Evolutionary conservation across 2,797 vertebrate species (phyloP), one percentile per base, ranked within the genome.

Genomic region (Tapirus indicus): DNA sequence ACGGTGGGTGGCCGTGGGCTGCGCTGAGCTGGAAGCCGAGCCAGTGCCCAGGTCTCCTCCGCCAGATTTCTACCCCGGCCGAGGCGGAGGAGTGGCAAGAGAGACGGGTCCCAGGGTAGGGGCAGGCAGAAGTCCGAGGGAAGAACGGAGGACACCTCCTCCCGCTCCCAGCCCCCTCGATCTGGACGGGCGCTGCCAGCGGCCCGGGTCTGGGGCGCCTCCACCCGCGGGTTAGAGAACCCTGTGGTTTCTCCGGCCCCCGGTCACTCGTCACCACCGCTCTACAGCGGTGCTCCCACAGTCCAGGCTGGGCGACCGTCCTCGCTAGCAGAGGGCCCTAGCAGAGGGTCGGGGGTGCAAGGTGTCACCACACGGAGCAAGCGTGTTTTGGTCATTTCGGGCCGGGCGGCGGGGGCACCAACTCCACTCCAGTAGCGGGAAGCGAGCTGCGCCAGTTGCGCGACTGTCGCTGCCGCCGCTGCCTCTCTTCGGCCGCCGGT

Each of bases 191-290:
- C 52, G 60, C 52, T 2, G 44, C 80, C 79, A 14, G 41, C 1
- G 64, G 71, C 38, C 49, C 3, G 21, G 77, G 41, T 9, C 95
- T 41, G 84, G 93, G 80, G 96, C 84, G 68, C 90, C 94, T 95
- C 54, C 83, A 78, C 41, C 54, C 4, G 27, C 62, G 0, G n/a
- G 7, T 21, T 80, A 13, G 47, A 71, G 20, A 25, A 16, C 74
- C 49, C 49, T 2, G 71, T 16, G 69, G 1, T 56, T 47, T 94
- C 25, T 69, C 29, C 23, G n/a, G 83, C 38, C 64, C 60, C 10
- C 1, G 98, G 98, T 97, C 97, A 94, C 96, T 97, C 96, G 96
- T 80, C 35, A n/a, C 96, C 91, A 44, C 91, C 38, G 77, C 95
- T 44, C 49, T 75, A 72, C 94, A 32, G 78, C 4, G 20, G 97